Conservation (phyloP, 1,140 invertebrate genomes). For the Trachymyrmex cornetzi region DNA sequence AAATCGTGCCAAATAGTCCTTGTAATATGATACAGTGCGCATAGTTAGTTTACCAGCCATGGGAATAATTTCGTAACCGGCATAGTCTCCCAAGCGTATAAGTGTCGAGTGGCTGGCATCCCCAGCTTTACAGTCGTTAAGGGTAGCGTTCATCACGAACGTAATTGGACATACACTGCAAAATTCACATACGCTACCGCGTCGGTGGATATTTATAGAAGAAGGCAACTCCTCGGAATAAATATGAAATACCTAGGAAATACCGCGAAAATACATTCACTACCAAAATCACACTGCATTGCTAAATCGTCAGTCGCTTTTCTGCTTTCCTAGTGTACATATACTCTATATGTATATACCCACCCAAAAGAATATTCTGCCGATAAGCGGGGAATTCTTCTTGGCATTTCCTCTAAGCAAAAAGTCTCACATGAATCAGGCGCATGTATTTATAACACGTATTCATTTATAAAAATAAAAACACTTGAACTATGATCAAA, state of each 20-base stretch:
- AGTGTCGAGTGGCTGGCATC: slow-evolving; percentile 40
- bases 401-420: too few species aligned
- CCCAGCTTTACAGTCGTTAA: slow-evolving; percentile 35
- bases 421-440: too few species aligned
- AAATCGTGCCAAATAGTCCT: slow-evolving; percentile 1
- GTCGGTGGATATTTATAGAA: neutral
- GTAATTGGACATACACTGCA: slow-evolving; percentile 48
- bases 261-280: slow-evolving; percentile 43
- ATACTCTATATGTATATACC: too few species aligned
- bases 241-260: slow-evolving; percentile 63
- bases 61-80: slow-evolving; percentile 25
- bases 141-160: slow-evolving; percentile 33
- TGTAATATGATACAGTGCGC: too few species aligned
- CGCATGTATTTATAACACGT: too few species aligned
- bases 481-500: too few species aligned
- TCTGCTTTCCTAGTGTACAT: neutral
- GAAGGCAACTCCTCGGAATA: neutral
- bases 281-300: neutral
- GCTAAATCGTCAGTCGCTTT: slow-evolving; percentile 52
- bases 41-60: neutral
- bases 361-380: too few species aligned
- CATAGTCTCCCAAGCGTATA: slow-evolving; percentile 31
- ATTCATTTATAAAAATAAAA: too few species aligned
- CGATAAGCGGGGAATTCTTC: too few species aligned
- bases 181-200: slow-evolving; percentile 47